Percentiles rank a stretch among this genome's conserved stretches.
phyloP scores from a whole-genome alignment of 2,888 invertebrate species.

The Imbricaverruca yamaguchii region DNA sequence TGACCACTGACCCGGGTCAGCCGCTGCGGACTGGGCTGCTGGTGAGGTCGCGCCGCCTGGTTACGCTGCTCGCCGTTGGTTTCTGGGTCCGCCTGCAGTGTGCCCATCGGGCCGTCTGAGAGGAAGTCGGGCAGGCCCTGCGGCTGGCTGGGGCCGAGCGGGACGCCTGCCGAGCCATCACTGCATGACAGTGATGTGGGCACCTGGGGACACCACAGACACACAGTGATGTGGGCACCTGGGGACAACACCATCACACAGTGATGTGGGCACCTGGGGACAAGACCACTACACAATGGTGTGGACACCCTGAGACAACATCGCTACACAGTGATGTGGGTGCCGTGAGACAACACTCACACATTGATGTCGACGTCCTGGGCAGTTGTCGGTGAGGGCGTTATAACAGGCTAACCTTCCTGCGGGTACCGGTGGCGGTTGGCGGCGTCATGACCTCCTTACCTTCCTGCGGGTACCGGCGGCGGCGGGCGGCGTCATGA shows the following conservation, averaged over 20 bases:
- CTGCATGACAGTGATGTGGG: not conserved
- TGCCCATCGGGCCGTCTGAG: slow-evolving; percentile 12
- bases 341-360: too few species aligned
- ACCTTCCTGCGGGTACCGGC: slow-evolving; percentile 8
- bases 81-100: not conserved
- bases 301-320: too few species aligned
- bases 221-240: too few species aligned
- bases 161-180: not conserved
- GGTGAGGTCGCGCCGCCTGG: not conserved
- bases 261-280: too few species aligned
- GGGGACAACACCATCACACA: too few species aligned
- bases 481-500: not conserved
- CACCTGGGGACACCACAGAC: not conserved
- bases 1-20: not conserved
- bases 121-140: slow-evolving; percentile 21
- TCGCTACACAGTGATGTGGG: too few species aligned
- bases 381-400: too few species aligned
- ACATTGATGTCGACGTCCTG: too few species aligned
- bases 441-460: too few species aligned
- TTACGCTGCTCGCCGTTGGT: not conserved
- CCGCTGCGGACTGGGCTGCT: not conserved
- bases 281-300: too few species aligned
- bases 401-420: not conserved
- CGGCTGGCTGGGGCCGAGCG: not conserved
- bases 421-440: not conserved